These are phyloP conservation scores for Dendronephthya gigantea DNA, from an alignment of 64 coral and sea anemone species.

Conservation along the genomic window DNA sequence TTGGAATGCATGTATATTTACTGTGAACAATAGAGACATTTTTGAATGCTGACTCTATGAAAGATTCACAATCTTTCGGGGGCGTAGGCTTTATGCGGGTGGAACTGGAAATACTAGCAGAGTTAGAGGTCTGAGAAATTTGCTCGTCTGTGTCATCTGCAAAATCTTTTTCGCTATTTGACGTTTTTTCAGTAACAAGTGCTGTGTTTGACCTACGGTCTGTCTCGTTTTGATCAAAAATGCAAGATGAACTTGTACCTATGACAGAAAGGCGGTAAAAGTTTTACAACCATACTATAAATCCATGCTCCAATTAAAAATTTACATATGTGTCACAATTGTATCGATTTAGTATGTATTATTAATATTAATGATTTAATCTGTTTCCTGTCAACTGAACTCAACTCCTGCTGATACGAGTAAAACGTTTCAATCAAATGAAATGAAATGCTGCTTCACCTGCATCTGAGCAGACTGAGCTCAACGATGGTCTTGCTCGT, in stretches of 20 bases:
- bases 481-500: not conserved
- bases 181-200: not conserved
- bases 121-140: not conserved
- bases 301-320: not conserved
- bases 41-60: slow-evolving; percentile 26
- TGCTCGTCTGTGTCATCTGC: not conserved
- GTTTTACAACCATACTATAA: not conserved
- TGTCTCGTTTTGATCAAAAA: not conserved
- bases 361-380: not conserved
- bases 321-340: not conserved
- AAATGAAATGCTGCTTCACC: not conserved
- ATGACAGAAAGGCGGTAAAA: not conserved
- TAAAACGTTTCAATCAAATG: not conserved
- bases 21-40: slow-evolving; percentile 31
- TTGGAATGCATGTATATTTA: slow-evolving; percentile 27
- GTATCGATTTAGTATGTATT: not conserved
- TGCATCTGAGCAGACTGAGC: not conserved
- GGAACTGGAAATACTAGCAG: not conserved
- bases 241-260: not conserved
- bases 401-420: not conserved
- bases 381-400: not conserved
- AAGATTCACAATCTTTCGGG: slow-evolving; percentile 17
- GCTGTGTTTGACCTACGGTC: not conserved
- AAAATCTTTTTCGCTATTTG: not conserved
- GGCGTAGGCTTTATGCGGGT: not conserved